Conservation (phyloP, 1,140 invertebrate species). For the Chymomyza costata region DNA sequence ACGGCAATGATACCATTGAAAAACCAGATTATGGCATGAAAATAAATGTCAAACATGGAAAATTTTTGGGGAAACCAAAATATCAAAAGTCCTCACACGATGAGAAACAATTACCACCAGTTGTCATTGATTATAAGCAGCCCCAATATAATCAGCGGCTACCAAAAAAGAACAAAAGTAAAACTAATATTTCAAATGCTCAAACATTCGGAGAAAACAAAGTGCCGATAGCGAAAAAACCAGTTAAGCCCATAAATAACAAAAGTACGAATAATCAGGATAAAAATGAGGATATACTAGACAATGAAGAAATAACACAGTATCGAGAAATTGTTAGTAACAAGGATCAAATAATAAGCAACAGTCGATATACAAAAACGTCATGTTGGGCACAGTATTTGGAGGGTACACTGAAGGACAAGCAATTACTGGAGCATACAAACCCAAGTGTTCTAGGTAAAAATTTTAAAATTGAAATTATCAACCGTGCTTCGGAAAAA, state of each 20-base stretch:
- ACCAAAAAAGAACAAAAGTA: too few species aligned
- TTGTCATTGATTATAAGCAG: slow-evolving; percentile 34
- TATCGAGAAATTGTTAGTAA: slow-evolving; percentile 29
- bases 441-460: slow-evolving; percentile 31
- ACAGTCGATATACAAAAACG: slow-evolving; percentile 30
- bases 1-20: slow-evolving; percentile 1
- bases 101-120: slow-evolving; percentile 32
- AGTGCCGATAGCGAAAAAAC: slow-evolving; percentile 1
- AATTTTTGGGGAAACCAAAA: slow-evolving; percentile 16
- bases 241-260: background rate
- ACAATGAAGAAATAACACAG: slow-evolving; percentile 21
- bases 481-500: background rate
- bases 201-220: background rate
- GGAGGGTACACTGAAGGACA: slow-evolving; percentile 20
- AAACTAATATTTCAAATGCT: too few species aligned
- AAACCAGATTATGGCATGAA: slow-evolving; percentile 2
- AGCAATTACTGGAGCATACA: slow-evolving; percentile 10
- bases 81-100: slow-evolving; percentile 34
- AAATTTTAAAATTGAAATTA: background rate
- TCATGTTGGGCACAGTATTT: slow-evolving; percentile 30
- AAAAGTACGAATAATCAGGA: slow-evolving; percentile 3
- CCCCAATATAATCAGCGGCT: slow-evolving; percentile 12
- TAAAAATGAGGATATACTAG: slow-evolving; percentile 7
- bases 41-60: too few species aligned
- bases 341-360: slow-evolving; percentile 26